phyloP scores from a whole-genome alignment of 1,140 invertebrate genomes.

The Eumaeus atala region DNA sequence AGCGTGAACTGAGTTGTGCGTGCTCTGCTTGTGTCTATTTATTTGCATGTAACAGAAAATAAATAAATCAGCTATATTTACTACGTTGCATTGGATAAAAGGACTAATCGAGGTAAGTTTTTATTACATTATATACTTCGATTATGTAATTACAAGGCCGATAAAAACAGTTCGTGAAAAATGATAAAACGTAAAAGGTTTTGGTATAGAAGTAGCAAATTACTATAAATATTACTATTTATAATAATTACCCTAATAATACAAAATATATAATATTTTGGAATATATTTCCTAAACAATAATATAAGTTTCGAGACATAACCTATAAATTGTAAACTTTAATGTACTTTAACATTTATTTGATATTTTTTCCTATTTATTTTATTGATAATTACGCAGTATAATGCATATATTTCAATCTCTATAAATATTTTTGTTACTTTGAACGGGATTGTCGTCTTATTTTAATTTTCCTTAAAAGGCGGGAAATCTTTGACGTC shows the following conservation, averaged over 20 bases:
- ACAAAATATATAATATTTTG: too few species aligned
- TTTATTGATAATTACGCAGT: too few species aligned
- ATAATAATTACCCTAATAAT: too few species aligned
- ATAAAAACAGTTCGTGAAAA: conserved; percentile 4
- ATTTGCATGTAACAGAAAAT: conserved; percentile 12
- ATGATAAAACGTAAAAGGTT: neutral
- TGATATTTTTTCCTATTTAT: too few species aligned
- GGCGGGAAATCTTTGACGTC: conserved; percentile 33
- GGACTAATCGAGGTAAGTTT: conserved; percentile 42
- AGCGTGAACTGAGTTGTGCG: conserved; percentile 22
- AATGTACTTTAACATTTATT: neutral
- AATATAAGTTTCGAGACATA: neutral
- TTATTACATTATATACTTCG: conserved; percentile 22
- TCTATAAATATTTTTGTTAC: too few species aligned
- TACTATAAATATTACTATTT: too few species aligned
- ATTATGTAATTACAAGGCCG: conserved; percentile 48
- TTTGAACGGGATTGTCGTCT: too few species aligned
- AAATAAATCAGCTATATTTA: conserved; percentile 1
- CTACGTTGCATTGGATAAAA: conserved; percentile 8
- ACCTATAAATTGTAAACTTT: neutral
- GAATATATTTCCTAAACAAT: too few species aligned
- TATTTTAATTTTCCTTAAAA: neutral
- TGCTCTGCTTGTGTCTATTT: conserved; percentile 46
- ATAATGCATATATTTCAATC: too few species aligned
- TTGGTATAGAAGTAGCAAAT: neutral